These are phyloP conservation scores for Rhopilema esculentum DNA, from an alignment of 30 jellyfish, hydroid and myxozoan genomes.

Conservation along the genomic window DNA sequence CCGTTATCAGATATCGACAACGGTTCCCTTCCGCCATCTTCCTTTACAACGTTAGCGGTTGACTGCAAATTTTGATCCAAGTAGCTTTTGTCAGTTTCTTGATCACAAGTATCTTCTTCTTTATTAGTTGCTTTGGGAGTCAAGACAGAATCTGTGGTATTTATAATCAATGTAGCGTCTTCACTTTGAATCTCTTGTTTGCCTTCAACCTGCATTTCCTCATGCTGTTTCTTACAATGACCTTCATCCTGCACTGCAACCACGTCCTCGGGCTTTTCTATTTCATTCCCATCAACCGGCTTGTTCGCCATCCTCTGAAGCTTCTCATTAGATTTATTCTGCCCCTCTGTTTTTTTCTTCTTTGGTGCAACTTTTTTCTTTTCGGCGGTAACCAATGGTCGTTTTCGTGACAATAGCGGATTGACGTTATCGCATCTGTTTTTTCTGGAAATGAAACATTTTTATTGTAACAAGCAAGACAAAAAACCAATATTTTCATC, in stretches of 20 bases:
- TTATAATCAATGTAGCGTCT: neutral
- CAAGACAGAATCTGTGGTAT: no score
- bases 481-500: neutral
- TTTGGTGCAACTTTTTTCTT: constrained; percentile 4
- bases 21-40: no score
- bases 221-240: neutral
- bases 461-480: neutral
- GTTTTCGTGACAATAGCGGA: constrained; percentile 53
- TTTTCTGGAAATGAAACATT: constrained; percentile 14
- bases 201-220: neutral
- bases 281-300: neutral
- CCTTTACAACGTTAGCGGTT: no score
- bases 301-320: neutral
- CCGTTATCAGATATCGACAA: no score
- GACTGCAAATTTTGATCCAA: no score
- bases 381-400: constrained; percentile 38
- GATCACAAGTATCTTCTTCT: no score
- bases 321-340: neutral
- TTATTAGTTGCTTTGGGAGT: no score
- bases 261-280: no score
- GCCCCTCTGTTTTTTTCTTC: constrained; percentile 3
- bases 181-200: neutral
- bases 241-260: no score
- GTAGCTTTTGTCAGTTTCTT: no score
- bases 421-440: constrained; percentile 46